phyloP scores from a whole-genome alignment of 2,888 invertebrate species.

The Adineta ricciae region DNA sequence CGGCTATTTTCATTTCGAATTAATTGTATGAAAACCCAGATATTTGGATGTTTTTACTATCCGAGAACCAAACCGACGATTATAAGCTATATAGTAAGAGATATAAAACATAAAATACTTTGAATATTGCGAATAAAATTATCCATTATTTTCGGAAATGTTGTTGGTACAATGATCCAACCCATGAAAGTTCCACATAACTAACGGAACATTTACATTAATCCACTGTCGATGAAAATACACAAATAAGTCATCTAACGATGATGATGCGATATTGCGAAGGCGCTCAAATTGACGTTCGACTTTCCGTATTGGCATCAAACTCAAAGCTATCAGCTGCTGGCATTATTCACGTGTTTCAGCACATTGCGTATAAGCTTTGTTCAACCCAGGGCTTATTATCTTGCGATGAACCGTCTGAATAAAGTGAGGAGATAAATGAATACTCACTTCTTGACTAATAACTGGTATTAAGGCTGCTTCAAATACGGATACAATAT shows the following conservation, averaged over 20 bases:
- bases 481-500: background rate
- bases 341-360: background rate
- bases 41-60: background rate
- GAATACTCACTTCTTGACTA: background rate
- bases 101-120: no score
- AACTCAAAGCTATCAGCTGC: background rate
- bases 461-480: background rate
- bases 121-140: no score
- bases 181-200: background rate
- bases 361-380: background rate
- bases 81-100: no score
- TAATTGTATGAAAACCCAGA: background rate
- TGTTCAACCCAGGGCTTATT: background rate
- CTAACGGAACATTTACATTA: background rate
- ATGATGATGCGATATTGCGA: background rate
- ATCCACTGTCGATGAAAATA: background rate
- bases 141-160: background rate
- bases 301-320: background rate
- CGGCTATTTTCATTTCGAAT: background rate
- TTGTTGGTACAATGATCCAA: background rate
- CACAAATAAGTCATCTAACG: background rate
- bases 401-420: background rate
- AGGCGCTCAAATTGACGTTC: background rate
- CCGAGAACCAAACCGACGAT: background rate
- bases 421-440: background rate